phyloP scores from a whole-genome alignment of 2,888 invertebrate species.

The Meteorus cinctellus region DNA sequence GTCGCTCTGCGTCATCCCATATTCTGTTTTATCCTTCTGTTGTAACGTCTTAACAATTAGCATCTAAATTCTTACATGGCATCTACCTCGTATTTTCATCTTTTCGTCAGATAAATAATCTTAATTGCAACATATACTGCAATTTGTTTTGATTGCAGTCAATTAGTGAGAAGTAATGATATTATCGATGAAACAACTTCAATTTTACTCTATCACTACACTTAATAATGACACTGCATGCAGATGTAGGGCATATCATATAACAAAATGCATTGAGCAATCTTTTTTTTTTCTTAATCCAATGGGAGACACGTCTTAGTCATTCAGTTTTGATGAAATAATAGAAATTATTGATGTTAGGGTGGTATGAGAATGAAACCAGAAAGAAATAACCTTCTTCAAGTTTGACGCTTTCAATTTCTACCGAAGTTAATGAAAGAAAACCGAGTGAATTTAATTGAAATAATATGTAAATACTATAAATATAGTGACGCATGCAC shows the following conservation, averaged over 20 bases:
- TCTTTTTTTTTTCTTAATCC: slow-evolving; percentile 18
- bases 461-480: too few relatives aligned
- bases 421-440: too few relatives aligned
- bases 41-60: slow-evolving; percentile 11
- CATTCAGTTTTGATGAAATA: slow-evolving; percentile 40
- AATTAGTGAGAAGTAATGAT: slow-evolving; percentile 43
- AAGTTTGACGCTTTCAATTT: too few relatives aligned
- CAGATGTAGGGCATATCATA: slow-evolving; percentile 29
- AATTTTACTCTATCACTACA: slow-evolving; percentile 15
- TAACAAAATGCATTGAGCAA: slow-evolving; percentile 41
- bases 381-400: too few relatives aligned
- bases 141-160: slow-evolving; percentile 1
- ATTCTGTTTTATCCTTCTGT: background rate
- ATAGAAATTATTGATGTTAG: slow-evolving; percentile 37
- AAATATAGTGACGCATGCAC: too few relatives aligned
- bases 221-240: slow-evolving; percentile 32
- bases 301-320: background rate
- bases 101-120: background rate
- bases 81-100: background rate
- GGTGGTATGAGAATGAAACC: too few relatives aligned
- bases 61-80: slow-evolving; percentile 42
- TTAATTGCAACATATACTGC: background rate
- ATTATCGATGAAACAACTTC: slow-evolving; percentile 38
- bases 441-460: too few relatives aligned
- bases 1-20: background rate